Base-by-base conservation (phyloP, 2,797 vertebrate genomes). In the Todus mexicanus region DNA sequence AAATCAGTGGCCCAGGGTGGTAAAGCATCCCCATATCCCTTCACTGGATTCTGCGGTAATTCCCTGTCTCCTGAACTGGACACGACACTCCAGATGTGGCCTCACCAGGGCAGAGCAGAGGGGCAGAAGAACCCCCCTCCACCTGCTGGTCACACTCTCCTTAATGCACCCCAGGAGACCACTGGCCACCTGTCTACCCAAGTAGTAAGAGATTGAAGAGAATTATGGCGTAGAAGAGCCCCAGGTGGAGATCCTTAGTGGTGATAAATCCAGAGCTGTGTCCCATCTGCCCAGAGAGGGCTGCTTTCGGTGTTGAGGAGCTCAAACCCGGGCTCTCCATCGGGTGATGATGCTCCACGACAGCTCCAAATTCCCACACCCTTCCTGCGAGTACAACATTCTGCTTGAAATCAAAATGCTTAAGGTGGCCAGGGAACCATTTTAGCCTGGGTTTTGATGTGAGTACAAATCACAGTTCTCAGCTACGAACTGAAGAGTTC, bases 261-360 rank as follows among this genome's bases (percentile, higher is more conserved):
- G 56, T 31, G 21, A 53, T 48, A 84, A 79, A 82, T 7, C 26
- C 66, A 84, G 53, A 68, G 33, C 40, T 11, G 7, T 0, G 0
- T 31, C 17, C 45, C 4, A 5, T 25, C 53, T 51, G 11, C 38
- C 13, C 43, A 69, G 22, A 29, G 12, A 6, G 19, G 20, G 12
- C 57, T 42, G 26, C 61, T 69, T 66, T 48, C 4, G 21, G 37
- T 33, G 27, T 6, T 12, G 15, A 31, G 61, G 7, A 19, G 42
- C n/a, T 66, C 51, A 59, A 43, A 53, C 15, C 25, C 11, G 15
- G 43, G 37, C 33, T 64, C 14, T 29, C 40, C 33, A 3, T 27
- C 4, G 0, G 37, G 42, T 35, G 29, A 42, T 59, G 25, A 0
- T 4, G 4, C 26, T 81, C 47, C 72, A 35, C 0, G 0, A 42